These are phyloP conservation scores for Harpagifer antarcticus DNA, from an alignment of 2,797 vertebrate species.

Conservation along the genomic window DNA sequence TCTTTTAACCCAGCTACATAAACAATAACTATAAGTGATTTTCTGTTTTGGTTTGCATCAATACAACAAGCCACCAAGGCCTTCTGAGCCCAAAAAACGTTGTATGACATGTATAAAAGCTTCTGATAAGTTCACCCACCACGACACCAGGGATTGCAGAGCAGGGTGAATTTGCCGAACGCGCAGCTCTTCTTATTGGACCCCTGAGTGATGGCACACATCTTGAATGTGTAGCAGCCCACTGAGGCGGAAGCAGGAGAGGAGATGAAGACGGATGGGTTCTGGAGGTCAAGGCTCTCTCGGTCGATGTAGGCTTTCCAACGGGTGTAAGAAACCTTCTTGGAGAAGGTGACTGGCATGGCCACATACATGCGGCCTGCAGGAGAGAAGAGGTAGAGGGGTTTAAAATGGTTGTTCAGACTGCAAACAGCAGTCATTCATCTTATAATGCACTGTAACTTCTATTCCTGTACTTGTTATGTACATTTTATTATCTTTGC, in stretches of 20 bases:
- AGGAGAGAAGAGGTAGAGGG: background rate
- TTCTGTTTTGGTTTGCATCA: background rate
- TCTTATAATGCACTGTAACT: too few relatives aligned
- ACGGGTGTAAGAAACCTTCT: background rate
- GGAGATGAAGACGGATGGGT: constrained; percentile 67
- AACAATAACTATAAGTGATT: background rate
- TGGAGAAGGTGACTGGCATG: constrained; percentile 67
- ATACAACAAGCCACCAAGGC: background rate
- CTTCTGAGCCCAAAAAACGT: background rate
- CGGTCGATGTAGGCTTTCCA: constrained; percentile 77
- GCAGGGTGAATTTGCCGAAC: constrained; percentile 70
- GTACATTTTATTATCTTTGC: too few relatives aligned
- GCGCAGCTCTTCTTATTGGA: constrained; percentile 5
- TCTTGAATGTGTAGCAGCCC: constrained; percentile 74
- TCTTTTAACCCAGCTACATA: background rate
- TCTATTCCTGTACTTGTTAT: too few relatives aligned
- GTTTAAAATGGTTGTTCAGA: background rate
- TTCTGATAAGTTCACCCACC: constrained; percentile 62
- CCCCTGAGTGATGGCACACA: constrained; percentile 38
- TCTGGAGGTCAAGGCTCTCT: constrained; percentile 14
- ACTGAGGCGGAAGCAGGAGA: constrained; percentile 74
- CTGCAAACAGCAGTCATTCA: background rate
- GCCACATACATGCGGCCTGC: constrained; percentile 67
- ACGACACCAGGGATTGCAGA: constrained; percentile 85
- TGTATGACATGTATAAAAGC: background rate